These are phyloP conservation scores for Acanthochromis polyacanthus DNA, from an alignment of 2,113 vertebrate genomes.

Conservation along the genomic window DNA sequence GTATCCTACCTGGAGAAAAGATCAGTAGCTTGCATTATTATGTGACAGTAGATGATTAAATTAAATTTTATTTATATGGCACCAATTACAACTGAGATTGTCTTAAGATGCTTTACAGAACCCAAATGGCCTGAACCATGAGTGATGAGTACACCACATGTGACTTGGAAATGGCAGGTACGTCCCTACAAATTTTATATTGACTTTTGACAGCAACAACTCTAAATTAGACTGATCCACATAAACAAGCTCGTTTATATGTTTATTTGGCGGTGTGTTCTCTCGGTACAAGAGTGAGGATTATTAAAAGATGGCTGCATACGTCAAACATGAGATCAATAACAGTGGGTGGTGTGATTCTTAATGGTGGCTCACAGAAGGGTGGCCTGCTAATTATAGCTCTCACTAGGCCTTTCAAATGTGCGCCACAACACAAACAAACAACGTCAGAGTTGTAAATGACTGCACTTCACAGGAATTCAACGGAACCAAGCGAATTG, in stretches of 20 bases:
- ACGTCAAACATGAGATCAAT: not conserved
- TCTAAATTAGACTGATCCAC: not conserved
- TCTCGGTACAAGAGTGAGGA: not conserved
- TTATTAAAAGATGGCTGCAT: slow-evolving; percentile 37
- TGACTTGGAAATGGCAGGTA: not conserved
- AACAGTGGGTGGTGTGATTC: slow-evolving; percentile 17
- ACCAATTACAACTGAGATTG: no score
- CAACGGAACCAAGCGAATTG: rapidly evolving
- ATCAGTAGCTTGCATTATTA: not conserved
- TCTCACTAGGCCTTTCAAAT: slow-evolving; percentile 42
- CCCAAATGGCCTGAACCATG: no score
- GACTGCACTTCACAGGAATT: rapidly evolving
- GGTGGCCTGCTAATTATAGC: slow-evolving; percentile 33
- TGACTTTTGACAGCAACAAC: not conserved
- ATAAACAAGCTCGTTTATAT: not conserved
- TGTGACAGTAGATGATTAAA: not conserved
- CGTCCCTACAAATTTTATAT: no score
- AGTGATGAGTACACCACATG: not conserved
- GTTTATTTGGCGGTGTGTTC: not conserved
- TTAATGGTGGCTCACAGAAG: slow-evolving; percentile 3
- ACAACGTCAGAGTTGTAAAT: rapidly evolving
- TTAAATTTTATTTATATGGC: no score
- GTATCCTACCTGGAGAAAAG: slow-evolving; percentile 27
- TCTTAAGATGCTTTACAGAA: no score
- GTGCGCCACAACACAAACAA: slow-evolving; percentile 49